phyloP scores from a whole-genome alignment of 1,140 invertebrate species.

The Notospermus geniculatus region DNA sequence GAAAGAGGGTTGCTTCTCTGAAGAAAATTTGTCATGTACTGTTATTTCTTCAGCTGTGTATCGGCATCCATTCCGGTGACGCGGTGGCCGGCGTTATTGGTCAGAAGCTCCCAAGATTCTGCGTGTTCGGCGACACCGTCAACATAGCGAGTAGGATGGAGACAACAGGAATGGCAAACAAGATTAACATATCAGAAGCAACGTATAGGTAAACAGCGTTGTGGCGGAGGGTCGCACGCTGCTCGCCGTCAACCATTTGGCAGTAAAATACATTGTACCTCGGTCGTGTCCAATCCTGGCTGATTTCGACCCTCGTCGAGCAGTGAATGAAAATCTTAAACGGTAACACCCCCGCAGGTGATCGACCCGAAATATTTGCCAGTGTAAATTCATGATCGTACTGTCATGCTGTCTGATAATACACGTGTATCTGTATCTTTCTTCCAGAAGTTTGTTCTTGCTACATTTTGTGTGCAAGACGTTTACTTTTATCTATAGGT shows the following conservation, averaged over 20 bases:
- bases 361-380: neutral
- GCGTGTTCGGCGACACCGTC: slow-evolving; percentile 94
- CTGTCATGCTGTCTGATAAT: neutral
- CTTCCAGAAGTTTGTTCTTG: neutral
- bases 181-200: slow-evolving; percentile 91
- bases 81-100: slow-evolving; percentile 96
- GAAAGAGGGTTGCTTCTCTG: neutral
- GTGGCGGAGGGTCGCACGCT: too few relatives aligned
- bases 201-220: slow-evolving; percentile 77
- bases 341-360: too few relatives aligned
- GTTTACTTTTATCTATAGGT: slow-evolving; percentile 62
- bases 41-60: slow-evolving; percentile 73
- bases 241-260: too few relatives aligned
- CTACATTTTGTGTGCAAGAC: slow-evolving; percentile 5
- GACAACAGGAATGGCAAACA: slow-evolving; percentile 85
- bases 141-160: slow-evolving; percentile 93
- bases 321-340: too few relatives aligned
- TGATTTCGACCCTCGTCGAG: too few relatives aligned
- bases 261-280: neutral
- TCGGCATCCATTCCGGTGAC: slow-evolving; percentile 94
- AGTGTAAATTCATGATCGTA: neutral
- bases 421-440: neutral
- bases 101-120: slow-evolving; percentile 95
- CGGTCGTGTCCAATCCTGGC: too few relatives aligned
- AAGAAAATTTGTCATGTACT: neutral